A percentile compares a stretch with the other conserved stretches of the same genome.
phyloP scores from a whole-genome alignment of 2,797 vertebrate genomes.

The Tenualosa thibaudeaui region DNA sequence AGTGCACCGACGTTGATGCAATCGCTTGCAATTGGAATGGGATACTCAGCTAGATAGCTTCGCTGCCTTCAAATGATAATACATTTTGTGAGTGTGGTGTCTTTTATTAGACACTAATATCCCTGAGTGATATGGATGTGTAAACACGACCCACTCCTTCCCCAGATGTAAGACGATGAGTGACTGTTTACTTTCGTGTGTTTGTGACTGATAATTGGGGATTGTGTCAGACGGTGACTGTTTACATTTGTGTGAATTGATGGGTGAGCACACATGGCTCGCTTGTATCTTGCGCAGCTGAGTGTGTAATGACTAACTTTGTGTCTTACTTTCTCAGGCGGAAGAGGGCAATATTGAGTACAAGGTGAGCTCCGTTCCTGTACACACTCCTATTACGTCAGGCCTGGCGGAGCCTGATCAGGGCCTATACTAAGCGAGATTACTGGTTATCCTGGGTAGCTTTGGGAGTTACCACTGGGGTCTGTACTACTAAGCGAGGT shows the following conservation, averaged over 20 bases:
- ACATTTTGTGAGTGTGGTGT: no score
- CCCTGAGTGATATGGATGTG: neutral
- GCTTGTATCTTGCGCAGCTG: neutral
- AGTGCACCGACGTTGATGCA: neutral
- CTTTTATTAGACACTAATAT: no score
- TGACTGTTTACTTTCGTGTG: neutral
- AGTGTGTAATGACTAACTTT: neutral
- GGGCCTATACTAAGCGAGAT: no score
- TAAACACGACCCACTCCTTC: neutral
- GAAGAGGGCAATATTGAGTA: conserved; percentile 99
- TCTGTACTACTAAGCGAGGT: no score
- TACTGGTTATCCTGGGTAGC: no score
- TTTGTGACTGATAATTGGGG: no score
- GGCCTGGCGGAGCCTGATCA: neutral
- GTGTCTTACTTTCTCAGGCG: conserved; percentile 74
- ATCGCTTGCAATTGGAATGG: neutral
- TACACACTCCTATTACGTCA: neutral
- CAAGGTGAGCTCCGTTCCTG: conserved; percentile 78
- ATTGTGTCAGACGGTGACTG: neutral
- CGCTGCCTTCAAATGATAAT: no score
- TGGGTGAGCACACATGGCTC: neutral
- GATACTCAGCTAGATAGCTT: no score
- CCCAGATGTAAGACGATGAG: neutral
- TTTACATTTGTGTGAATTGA: neutral
- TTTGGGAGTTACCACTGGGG: no score